Evolutionary conservation across 2,113 vertebrate species (phyloP).

Genomic region (Stegastes partitus): DNA sequence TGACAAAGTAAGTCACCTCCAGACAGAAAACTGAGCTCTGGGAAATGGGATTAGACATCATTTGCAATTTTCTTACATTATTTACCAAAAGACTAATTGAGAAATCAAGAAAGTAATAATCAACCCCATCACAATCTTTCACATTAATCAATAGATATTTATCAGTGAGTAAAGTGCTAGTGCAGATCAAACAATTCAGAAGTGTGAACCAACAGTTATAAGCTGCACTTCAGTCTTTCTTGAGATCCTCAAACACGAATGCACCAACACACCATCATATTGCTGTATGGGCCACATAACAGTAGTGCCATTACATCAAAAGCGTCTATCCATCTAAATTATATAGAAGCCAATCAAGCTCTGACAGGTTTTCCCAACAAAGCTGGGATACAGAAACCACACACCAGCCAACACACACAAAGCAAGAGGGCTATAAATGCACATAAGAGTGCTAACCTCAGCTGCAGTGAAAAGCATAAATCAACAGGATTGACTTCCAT

Average conservation of each 20-base stretch:
- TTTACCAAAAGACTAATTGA: neutral
- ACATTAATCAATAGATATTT: neutral
- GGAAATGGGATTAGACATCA: neutral
- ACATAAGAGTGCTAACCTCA: conserved; percentile 36
- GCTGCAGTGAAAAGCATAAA: conserved; percentile 56
- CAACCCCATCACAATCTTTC: too few relatives aligned
- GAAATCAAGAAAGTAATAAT: neutral
- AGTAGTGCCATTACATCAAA: conserved; percentile 30
- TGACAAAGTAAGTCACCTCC: too few relatives aligned
- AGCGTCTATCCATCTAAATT: conserved; percentile 30
- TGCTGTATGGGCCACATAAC: conserved; percentile 6
- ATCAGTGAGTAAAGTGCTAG: neutral
- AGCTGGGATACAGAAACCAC: conserved; percentile 19
- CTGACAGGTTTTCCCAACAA: conserved; percentile 43
- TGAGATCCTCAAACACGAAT: conserved; percentile 9
- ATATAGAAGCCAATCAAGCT: conserved; percentile 49
- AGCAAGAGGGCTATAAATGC: conserved; percentile 44
- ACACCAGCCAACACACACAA: conserved; percentile 8
- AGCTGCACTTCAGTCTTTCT: neutral
- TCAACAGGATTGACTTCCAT: conserved; percentile 56
- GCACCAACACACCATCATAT: neutral
- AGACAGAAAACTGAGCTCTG: neutral
- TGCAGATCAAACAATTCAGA: conserved; percentile 4
- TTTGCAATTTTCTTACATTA: neutral
- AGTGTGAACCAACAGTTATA: neutral